Base-by-base conservation (phyloP, 2,113 vertebrate genomes). In the Sciurus niger region DNA sequence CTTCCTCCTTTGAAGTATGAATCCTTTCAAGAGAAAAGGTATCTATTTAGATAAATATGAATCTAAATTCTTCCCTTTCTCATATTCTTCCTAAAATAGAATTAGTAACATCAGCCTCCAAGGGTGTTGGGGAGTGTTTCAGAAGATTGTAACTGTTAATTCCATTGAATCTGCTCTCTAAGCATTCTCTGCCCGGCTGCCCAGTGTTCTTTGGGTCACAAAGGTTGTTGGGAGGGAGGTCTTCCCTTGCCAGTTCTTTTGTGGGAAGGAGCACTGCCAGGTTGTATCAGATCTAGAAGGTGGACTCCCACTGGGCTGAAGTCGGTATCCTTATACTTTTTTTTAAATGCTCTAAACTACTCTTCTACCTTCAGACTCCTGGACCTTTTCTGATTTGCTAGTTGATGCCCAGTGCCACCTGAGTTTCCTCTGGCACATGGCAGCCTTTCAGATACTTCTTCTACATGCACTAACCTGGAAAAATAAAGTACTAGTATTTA, bases 41-140 rank as follows among this genome's bases (percentile, higher is more conserved):
- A 72, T 77, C 37, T 95, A 65, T 68, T 93, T 43, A 78, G 37
- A 93, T 80, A 80, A 82, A 94, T 34, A 1, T 82, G 90, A 76
- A 8, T 65, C 34, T 95, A 32, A 25, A 24, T 78, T 85, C 11
- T 58, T 85, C n/a, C 48, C 25, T 92, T 91, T 65, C 12, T 93
- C 78, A 34, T 25, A 90, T 14, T 74, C 12, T 6, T 83, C 28
- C 9, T 93, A 93, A 93, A 68, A 83, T 18, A 77, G 32, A 85
- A 84, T 84, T 87, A 37, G 30, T 88, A 92, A 79, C 37, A 51
- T 30, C 43, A 11, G 51, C 46, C 53, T 92, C 77, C 16, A 30
- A 80, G 30, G 28, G 6, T 94, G 32, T 40, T 43, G 34, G 46
- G 87, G 12, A 94, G 8, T 60, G 1, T 76, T 88, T 84, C 53